Evolutionary conservation across 2,888 invertebrate species (phyloP).

Genomic region (Plagodis pulveraria): DNA sequence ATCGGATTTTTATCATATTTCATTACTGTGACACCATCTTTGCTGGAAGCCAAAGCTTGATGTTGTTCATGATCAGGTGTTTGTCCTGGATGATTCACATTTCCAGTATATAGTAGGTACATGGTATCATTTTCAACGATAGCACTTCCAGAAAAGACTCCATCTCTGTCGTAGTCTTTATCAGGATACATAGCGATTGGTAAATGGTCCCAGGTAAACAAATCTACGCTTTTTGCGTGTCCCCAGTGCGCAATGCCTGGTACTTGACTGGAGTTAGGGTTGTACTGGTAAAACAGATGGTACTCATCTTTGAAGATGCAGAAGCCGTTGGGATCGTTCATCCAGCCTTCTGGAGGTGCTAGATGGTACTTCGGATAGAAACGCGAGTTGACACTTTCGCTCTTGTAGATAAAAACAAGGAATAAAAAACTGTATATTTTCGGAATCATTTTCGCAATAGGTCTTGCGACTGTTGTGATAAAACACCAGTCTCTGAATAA

Average conservation of each 20-base stretch:
- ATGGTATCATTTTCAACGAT: conserved; percentile 63
- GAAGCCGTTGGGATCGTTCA: conserved; percentile 85
- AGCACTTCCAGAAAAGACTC: conserved; percentile 80
- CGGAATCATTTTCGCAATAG: conserved; percentile 32
- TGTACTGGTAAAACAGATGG: conserved; percentile 81
- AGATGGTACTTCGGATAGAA: conserved; percentile 67
- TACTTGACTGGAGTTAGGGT: conserved; percentile 63
- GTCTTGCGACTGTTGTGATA: conserved; percentile 12
- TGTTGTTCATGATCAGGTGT: conserved; percentile 56
- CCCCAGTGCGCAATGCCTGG: conserved; percentile 79
- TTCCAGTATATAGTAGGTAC: conserved; percentile 71
- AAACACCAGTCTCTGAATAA: conserved; percentile 37
- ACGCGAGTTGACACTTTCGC: conserved; percentile 40
- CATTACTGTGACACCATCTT: conserved; percentile 60
- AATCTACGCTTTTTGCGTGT: conserved; percentile 73
- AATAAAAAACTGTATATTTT: conserved; percentile 37
- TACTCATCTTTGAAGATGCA: conserved; percentile 63
- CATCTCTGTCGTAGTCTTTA: conserved; percentile 59
- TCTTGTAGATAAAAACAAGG: conserved; percentile 43
- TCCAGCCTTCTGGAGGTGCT: conserved; percentile 72
- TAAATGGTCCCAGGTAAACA: conserved; percentile 75
- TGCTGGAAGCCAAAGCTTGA: conserved; percentile 65
- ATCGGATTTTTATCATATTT: conserved; percentile 69
- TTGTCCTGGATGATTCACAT: conserved; percentile 54
- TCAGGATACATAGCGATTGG: conserved; percentile 78